These are phyloP conservation scores for Tetramorium parvispinum DNA, from an alignment of 1,140 invertebrate species.

Conservation along the genomic window DNA sequence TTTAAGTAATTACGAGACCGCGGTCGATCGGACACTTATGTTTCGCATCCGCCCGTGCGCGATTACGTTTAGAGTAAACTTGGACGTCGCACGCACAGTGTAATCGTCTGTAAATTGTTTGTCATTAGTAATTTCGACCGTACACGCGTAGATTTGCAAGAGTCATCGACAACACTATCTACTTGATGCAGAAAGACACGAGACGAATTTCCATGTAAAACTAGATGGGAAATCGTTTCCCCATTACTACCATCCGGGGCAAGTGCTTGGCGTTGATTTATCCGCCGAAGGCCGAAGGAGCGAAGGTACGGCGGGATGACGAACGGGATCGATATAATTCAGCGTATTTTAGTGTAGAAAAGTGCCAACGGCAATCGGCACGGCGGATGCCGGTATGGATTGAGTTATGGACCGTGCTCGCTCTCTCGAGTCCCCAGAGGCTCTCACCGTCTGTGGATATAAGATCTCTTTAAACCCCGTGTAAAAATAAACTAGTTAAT, in stretches of 20 bases:
- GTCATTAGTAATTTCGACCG: neutral
- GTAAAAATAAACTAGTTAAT: constrained; percentile 82
- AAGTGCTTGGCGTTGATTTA: constrained; percentile 13
- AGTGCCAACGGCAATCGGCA: constrained; percentile 72
- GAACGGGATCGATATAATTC: constrained; percentile 57
- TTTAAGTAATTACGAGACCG: constrained; percentile 50
- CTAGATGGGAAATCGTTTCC: neutral
- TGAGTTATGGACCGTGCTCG: constrained; percentile 77
- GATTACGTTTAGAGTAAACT: constrained; percentile 39
- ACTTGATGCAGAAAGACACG: neutral
- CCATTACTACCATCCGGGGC: constrained; percentile 32
- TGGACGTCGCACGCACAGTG: neutral
- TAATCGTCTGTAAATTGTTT: constrained; percentile 2
- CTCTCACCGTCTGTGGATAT: constrained; percentile 43
- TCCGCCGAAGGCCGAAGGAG: neutral
- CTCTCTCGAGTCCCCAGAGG: constrained; percentile 66
- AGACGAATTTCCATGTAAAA: constrained; percentile 74
- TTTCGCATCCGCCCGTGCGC: neutral
- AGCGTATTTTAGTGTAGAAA: constrained; percentile 68
- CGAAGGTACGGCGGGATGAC: constrained; percentile 13
- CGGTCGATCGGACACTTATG: constrained; percentile 33
- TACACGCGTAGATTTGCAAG: neutral
- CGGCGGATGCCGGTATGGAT: constrained; percentile 68
- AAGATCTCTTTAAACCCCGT: constrained; percentile 67
- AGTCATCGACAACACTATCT: neutral